Base-by-base conservation (phyloP, 1,140 invertebrate genomes). In the Lysiphlebus fabarum region DNA sequence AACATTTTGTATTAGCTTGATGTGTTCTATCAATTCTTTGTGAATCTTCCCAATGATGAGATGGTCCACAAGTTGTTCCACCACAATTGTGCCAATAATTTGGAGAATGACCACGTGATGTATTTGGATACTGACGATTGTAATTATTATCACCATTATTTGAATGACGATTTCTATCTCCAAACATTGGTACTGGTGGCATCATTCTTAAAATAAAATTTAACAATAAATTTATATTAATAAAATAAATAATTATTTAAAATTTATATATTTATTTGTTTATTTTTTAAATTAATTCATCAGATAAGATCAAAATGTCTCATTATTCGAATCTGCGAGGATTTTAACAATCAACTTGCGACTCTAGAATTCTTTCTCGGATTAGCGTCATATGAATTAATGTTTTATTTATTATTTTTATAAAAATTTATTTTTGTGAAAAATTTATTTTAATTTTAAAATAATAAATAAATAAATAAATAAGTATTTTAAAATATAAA, bases 281-380 rank as follows among this genome's bases (percentile, higher is more conserved):
- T n/a, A n/a, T n/a, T n/a, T n/a, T n/a, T n/a, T n/a, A n/a, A n/a
- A n/a, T 54, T 51, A 38, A 62, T 64, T 60, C 14, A 14, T 79
- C 77, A 77, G 77, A 77, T 79, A 77, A 77, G 76, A 79, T 78
- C 77, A 79, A 79, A 78, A 61, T 55, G 51, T 14, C 7, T 76
- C 77, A 79, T 61, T 40, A 65, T 68, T 65, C 69, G 60, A 78
- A 74, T 79, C 73, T 58, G 49, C 69, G 62, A 71, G 75, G 72
- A 79, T 63, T 69, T 65, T 61, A 26, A 48, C 43, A 62, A 67
- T 79, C 75, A 58, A 77, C 75, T 68, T 40, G 67, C 53, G 74
- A 79, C 72, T 79, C 74, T 14, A 79, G 62, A 69, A 65, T 69
- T 79, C 76, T 58, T 58, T 73, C 75, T 77, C 77, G 74, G 67